Conservation (phyloP, 2,113 vertebrate species). For the Galemys pyrenaicus region DNA sequence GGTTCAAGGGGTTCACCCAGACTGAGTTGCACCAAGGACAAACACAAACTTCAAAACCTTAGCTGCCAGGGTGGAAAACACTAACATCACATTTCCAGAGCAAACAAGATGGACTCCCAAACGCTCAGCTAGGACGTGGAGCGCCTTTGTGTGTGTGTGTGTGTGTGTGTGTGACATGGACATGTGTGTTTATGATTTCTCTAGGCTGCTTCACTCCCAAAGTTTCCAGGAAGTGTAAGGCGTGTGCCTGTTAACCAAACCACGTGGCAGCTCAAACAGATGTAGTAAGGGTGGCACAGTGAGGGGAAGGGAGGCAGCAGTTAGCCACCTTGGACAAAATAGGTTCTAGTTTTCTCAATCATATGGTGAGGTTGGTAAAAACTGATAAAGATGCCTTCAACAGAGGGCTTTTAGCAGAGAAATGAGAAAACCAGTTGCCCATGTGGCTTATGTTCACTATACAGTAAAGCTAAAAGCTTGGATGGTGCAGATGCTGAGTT, state of each 20-base stretch:
- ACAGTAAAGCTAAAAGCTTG: not conserved
- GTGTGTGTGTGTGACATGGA: not conserved
- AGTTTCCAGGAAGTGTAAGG: not conserved
- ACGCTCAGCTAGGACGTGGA: not conserved
- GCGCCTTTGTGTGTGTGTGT: too few relatives aligned
- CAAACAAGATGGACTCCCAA: too few relatives aligned
- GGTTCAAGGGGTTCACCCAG: not conserved
- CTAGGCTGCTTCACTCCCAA: not conserved
- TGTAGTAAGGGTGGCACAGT: not conserved
- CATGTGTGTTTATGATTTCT: not conserved
- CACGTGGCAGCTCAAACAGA: not conserved
- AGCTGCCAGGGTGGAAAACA: not conserved
- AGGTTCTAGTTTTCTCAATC: not conserved
- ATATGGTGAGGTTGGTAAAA: not conserved
- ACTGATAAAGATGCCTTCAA: not conserved
- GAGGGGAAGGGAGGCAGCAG: not conserved
- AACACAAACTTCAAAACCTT: not conserved
- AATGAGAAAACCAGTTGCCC: not conserved
- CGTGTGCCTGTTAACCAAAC: not conserved
- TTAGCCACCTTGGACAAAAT: not conserved
- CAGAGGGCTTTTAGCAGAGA: not conserved
- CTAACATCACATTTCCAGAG: not conserved
- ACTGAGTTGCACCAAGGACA: not conserved
- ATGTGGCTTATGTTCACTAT: not conserved
- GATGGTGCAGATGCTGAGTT: not conserved